Evolutionary conservation across 2,113 vertebrate genomes (phyloP).

Genomic region (Cyprinus carpio): DNA sequence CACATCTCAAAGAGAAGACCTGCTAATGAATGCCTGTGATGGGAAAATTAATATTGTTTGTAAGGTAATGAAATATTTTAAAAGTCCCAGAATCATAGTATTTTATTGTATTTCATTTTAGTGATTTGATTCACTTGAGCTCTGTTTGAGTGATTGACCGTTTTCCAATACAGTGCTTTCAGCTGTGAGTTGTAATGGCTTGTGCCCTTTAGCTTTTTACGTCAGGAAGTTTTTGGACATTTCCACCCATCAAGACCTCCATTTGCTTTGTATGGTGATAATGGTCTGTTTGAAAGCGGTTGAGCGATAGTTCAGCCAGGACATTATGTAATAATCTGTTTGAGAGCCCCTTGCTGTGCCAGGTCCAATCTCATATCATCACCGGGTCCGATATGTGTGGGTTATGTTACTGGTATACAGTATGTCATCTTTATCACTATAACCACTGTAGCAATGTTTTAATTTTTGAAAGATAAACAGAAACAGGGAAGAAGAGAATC

Average conservation of each 20-base stretch:
- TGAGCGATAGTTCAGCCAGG: slow-evolving; percentile 45
- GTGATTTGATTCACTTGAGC: background rate
- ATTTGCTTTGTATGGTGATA: slow-evolving; percentile 40
- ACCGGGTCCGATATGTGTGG: slow-evolving; percentile 33
- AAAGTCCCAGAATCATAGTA: background rate
- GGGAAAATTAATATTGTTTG: background rate
- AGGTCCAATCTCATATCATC: slow-evolving; percentile 49
- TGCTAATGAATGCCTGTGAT: background rate
- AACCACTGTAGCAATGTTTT: background rate
- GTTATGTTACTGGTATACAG: background rate
- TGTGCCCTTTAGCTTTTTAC: background rate
- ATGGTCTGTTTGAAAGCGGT: slow-evolving; percentile 38
- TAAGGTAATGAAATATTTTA: background rate
- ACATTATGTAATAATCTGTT: slow-evolving; percentile 62
- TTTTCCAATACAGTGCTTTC: background rate
- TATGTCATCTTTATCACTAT: background rate
- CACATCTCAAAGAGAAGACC: background rate
- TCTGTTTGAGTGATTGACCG: background rate
- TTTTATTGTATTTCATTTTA: background rate
- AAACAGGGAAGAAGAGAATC: background rate
- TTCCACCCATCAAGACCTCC: background rate
- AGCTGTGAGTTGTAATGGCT: background rate
- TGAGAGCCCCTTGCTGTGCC: slow-evolving; percentile 43
- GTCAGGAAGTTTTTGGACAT: background rate
- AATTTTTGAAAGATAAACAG: background rate